Conservation (phyloP, 2,113 vertebrate genomes). For the Sturnus vulgaris region DNA sequence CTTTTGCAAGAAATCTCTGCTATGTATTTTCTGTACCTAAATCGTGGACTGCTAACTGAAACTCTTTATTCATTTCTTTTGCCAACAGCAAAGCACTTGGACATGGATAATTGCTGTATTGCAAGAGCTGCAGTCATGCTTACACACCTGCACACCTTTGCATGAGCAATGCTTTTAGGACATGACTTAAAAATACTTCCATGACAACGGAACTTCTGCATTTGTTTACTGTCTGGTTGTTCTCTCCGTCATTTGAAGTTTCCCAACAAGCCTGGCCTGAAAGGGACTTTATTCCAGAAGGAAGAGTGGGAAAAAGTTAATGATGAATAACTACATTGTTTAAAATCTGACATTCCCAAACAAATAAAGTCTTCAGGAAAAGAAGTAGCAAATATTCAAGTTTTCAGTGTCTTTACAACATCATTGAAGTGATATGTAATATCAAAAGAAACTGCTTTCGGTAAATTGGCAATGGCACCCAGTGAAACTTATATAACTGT, state of each 20-base stretch:
- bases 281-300: not conserved
- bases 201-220: not conserved
- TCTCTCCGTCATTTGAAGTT: not conserved
- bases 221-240: conserved; percentile 2
- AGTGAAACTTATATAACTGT: conserved; percentile 50
- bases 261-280: not conserved
- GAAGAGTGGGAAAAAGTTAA: not conserved
- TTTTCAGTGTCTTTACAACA: conserved; percentile 17
- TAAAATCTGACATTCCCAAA: not conserved
- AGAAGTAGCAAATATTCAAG: not conserved
- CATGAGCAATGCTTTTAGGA: not conserved
- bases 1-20: not conserved
- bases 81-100: not conserved
- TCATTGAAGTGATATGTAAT: not conserved
- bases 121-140: not conserved
- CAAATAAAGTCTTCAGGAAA: not conserved
- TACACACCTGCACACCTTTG: not conserved
- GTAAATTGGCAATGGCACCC: conserved; percentile 29
- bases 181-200: not conserved
- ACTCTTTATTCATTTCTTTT: not conserved
- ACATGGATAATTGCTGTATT: not conserved
- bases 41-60: not conserved
- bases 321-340: conserved; percentile 18
- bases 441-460: not conserved
- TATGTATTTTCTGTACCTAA: not conserved